Base-by-base conservation (phyloP, 2,888 invertebrate species). In the Schrankia costaestrigalis region DNA sequence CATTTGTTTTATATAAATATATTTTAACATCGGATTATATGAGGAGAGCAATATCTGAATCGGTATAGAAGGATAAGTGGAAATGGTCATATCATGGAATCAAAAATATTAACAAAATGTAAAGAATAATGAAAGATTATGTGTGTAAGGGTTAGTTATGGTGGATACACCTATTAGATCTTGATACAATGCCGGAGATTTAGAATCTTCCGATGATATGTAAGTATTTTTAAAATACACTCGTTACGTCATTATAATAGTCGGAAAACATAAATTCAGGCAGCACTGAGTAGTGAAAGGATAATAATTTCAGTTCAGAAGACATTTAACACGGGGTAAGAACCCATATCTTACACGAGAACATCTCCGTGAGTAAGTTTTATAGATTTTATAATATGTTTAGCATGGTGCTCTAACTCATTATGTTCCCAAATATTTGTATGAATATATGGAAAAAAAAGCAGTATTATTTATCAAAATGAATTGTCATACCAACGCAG, bases 11-110 rank as follows among this genome's bases (percentile, higher is more conserved):
- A 47, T 60, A 62, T 59, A 52, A 44, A 35, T 50, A 46, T 49
- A 51, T 46, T 42, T 55, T 53, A 46, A 59, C 55, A 65, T 65
- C 61, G 57, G 70, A 63, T 63, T 61, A 39, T 62, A 67, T 58
- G 54, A 64, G 69, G 71, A 71, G 74, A 81, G 79, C 78, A 80
- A 81, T 79, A 82, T 78, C 79, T 71, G 69, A 58, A 70, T 64
- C 71, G 52, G 70, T 68, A 63, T 76, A 78, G 71, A 59, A 64
- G 56, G 71, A 63, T 76, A 71, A 73, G 67, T 63, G 66, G 68
- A 71, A 81, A 72, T 66, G 83, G 79, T 85, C 86, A 86, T 86
- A 86, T 86, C 86, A 85, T 75, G 79, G 71, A 83, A 78, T 73
- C 76, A 78, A 77, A 76, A 73, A 60, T 81, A 65, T 76, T 73